Evolutionary conservation across 1,140 invertebrate genomes (phyloP), one percentile per base, ranked within the genome.

Genomic region (Carposina sasakii): DNA sequence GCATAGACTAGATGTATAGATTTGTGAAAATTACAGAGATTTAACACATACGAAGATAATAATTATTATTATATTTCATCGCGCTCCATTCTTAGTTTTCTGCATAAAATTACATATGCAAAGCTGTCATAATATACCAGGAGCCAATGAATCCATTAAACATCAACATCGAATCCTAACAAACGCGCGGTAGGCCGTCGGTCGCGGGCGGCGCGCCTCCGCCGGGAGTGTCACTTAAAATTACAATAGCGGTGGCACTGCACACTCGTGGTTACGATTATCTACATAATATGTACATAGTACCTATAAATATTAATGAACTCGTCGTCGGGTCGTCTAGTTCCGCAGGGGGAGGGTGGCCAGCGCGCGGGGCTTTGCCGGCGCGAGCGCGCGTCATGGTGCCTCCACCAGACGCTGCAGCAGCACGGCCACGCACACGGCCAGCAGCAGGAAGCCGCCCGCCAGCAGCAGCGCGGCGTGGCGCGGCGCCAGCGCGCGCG

Each of bases 391-490:
- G 57, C 65, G 67, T 71, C 71, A 73, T 60, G 73, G 71, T 54
- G 77, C 60, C 59, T 84, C 78, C 57, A 87, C 81, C 54, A 85
- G 70, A 34, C 74, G 68, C 65, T 89, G 85, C 56, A 90, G 81
- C 41, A 88, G 82, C 45, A 90, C 86, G 30, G 91, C 90, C 54
- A 91, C 84, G 44, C 90, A 56, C 55, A 92, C 84, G 46, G 90
- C 90, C 57, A 92, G 63, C 49, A 91, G 42, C 26, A 88, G 86
- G 72, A 93, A 89, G 26, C 82, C 85, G 41, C 85, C 69, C 21
- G 92, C 76, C 63, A 91, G 87, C 36, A 92, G 83, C 46, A 89
- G 76, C 42, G 90, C 90, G 70, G 86, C 87, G 59, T 92, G 90
- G 52, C 89, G 87, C 67, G 17, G 44, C 44, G 30, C 34, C 36